These are phyloP conservation scores for Morpho achilles DNA, from an alignment of 2,888 invertebrate genomes.

Conservation along the genomic window DNA sequence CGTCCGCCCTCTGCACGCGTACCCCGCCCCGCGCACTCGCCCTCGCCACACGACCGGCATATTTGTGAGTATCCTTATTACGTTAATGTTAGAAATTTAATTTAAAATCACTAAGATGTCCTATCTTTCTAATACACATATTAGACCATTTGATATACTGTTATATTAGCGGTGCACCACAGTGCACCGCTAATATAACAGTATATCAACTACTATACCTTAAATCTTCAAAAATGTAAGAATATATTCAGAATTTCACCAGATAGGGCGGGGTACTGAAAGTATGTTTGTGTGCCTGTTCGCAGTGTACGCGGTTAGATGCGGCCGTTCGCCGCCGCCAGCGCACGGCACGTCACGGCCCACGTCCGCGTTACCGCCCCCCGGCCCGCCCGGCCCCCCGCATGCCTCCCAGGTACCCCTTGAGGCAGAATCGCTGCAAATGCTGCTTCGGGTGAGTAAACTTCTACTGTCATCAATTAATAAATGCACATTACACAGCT, in stretches of 20 bases:
- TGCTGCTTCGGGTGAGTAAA: slow-evolving; percentile 82
- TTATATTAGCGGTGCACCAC: no score
- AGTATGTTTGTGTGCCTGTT: slow-evolving; percentile 1
- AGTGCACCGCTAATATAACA: no score
- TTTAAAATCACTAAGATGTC: no score
- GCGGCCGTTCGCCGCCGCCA: slow-evolving; percentile 52
- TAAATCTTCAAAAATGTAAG: no score
- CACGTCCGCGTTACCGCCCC: slow-evolving; percentile 54
- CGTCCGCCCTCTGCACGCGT: slow-evolving; percentile 80
- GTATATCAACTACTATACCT: no score
- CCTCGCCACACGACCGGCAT: slow-evolving; percentile 82
- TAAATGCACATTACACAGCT: not conserved
- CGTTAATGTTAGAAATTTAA: not conserved
- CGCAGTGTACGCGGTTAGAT: slow-evolving; percentile 43
- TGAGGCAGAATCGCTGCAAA: slow-evolving; percentile 89
- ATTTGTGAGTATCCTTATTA: slow-evolving; percentile 41
- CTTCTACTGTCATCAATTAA: not conserved
- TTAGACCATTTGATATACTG: no score
- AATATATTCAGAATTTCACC: no score
- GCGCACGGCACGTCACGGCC: slow-evolving; percentile 48
- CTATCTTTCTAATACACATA: no score
- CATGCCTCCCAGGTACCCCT: slow-evolving; percentile 89
- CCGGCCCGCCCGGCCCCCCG: slow-evolving; percentile 77
- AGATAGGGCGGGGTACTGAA: not conserved
- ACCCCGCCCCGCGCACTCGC: slow-evolving; percentile 84